Conservation (phyloP, 2,888 invertebrate species). For the Pterostichus madidus region DNA sequence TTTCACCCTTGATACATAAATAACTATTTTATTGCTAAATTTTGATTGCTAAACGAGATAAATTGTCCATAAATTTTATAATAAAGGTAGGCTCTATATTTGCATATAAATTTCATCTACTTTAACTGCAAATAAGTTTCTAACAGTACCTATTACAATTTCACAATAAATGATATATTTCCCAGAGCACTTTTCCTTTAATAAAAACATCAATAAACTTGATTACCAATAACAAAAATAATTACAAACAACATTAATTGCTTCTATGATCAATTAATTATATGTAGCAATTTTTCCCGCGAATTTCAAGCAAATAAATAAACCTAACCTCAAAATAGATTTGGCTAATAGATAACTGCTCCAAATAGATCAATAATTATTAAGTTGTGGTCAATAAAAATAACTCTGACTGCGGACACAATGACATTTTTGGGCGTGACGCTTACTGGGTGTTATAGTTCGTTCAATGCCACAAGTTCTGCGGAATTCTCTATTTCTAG, state of each 20-base stretch:
- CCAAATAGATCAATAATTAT: neutral
- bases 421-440: slow-evolving; percentile 45
- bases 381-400: slow-evolving; percentile 8
- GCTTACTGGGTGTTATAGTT: slow-evolving; percentile 13
- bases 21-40: too few relatives aligned
- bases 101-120: too few relatives aligned
- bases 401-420: neutral
- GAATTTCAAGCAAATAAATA: neutral
- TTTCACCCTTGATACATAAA: too few relatives aligned
- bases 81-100: too few relatives aligned
- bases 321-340: neutral
- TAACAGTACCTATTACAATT: too few relatives aligned
- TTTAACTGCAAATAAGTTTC: too few relatives aligned
- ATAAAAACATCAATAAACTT: neutral
- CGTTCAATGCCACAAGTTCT: slow-evolving; percentile 28
- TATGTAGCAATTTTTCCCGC: neutral
- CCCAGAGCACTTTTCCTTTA: neutral
- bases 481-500: slow-evolving; percentile 20
- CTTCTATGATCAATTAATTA: neutral
- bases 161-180: too few relatives aligned
- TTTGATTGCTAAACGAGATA: too few relatives aligned
- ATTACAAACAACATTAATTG: neutral
- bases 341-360: neutral
- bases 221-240: slow-evolving; percentile 1
- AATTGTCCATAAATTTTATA: too few relatives aligned